phyloP scores from a whole-genome alignment of 2,797 vertebrate species.

The Dicrostonyx torquatus region DNA sequence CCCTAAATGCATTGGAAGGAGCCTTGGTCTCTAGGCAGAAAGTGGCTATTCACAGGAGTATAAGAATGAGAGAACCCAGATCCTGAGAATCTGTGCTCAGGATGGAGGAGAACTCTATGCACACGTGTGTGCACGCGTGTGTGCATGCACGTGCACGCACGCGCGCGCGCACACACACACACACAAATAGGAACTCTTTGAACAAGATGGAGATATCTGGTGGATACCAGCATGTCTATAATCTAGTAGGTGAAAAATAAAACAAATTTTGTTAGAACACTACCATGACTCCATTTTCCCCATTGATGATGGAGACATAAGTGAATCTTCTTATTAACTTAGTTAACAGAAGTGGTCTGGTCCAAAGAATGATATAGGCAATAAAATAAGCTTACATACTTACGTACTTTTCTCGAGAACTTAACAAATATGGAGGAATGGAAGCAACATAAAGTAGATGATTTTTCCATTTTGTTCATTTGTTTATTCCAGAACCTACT shows the following conservation, averaged over 20 bases:
- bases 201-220: not conserved
- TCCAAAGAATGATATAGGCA: not conserved
- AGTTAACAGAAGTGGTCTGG: not conserved
- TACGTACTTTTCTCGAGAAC: not conserved
- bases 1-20: not conserved
- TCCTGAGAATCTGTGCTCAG: not conserved
- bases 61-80: not conserved
- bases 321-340: not conserved
- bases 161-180: not conserved
- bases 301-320: not conserved
- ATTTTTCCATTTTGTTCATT: conserved; percentile 8
- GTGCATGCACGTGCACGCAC: not conserved
- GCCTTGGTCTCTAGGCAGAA: not conserved
- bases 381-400: not conserved
- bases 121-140: no score
- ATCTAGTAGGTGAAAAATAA: not conserved
- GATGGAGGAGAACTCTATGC: not conserved
- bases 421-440: not conserved
- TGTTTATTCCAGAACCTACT: not conserved
- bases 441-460: not conserved
- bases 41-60: not conserved
- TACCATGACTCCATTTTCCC: not conserved
- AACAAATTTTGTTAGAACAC: conserved; percentile 5
- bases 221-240: not conserved
- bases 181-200: not conserved